Base-by-base conservation (phyloP, 30 jellyfish, hydroid and myxozoan genomes). In the Phacellophora camtschatica region DNA sequence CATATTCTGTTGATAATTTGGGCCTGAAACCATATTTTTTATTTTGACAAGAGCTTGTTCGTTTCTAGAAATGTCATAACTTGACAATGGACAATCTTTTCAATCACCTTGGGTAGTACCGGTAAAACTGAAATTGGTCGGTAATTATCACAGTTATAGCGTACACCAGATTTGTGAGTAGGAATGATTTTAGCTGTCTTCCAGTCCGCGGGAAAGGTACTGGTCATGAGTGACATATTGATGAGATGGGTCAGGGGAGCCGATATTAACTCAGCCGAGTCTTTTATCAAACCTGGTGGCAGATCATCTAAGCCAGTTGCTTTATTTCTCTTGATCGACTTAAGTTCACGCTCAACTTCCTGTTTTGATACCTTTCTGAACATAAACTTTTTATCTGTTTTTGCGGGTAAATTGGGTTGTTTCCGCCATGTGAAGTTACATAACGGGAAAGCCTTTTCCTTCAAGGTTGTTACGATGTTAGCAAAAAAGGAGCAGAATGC, bases 221-320 rank as follows among this genome's bases (percentile, higher is more conserved):
- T 54, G 24, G 69, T 54, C 69, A 54, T 54, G 69, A 54, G 69
- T 54, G 69, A 54, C 69, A 54, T 54, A 19, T 54, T 54, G 69
- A 54, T 54, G 69, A 54, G 69, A 54, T 54, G 69, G 69, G 69
- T 8, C 69, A n/a, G n/a, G n/a, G n/a, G n/a, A n/a, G n/a, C n/a
- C n/a, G n/a, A n/a, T n/a, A n/a, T n/a, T n/a, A n/a, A n/a, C n/a
- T n/a, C n/a, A n/a, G n/a, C 56, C 56, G 56, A 43, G 56, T n/a
- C 56, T 43, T 43, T 43, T 43, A 43, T 43, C 56, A 43, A 43
- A n/a, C n/a, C 56, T 43, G 12, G 56, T n/a, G 56, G 56, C n/a
- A n/a, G 56, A 43, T n/a, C n/a, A 43, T 10, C 56, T 43, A 43
- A 43, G 56, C 56, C 56, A 43, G 56, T 43, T 43, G 56, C 56